These are phyloP conservation scores for Girardinus metallicus DNA, from an alignment of 2,797 vertebrate species.

Conservation along the genomic window DNA sequence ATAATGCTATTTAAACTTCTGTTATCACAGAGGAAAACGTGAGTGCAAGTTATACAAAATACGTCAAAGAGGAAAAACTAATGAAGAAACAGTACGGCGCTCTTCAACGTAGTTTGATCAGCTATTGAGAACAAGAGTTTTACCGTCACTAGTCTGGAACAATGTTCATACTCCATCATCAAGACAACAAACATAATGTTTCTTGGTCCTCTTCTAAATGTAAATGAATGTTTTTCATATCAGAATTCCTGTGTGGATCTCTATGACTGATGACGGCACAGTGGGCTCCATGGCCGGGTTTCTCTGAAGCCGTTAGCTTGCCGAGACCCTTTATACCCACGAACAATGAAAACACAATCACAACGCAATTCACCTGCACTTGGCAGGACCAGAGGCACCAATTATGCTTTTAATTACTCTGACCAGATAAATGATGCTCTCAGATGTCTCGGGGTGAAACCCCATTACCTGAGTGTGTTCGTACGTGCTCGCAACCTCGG, in stretches of 20 bases:
- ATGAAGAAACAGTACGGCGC: neutral
- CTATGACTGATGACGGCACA: slow-evolving; percentile 16
- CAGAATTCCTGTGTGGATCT: slow-evolving; percentile 13
- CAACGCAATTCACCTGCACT: slow-evolving; percentile 50
- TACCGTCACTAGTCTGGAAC: neutral
- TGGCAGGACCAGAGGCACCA: slow-evolving; percentile 39
- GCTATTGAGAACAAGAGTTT: neutral
- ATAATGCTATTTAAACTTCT: too few species aligned
- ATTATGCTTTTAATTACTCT: slow-evolving; percentile 53
- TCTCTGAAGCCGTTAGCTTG: slow-evolving; percentile 38
- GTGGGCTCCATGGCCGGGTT: slow-evolving; percentile 22
- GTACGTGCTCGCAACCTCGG: neutral
- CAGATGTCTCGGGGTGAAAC: slow-evolving; percentile 34
- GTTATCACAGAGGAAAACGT: too few species aligned
- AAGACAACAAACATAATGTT: neutral
- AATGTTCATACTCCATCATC: neutral
- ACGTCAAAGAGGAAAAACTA: too few species aligned
- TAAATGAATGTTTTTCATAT: slow-evolving; percentile 2
- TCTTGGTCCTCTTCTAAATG: neutral
- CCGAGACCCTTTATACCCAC: slow-evolving; percentile 39
- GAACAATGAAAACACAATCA: slow-evolving; percentile 59
- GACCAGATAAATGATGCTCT: slow-evolving; percentile 52
- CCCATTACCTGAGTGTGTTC: slow-evolving; percentile 25
- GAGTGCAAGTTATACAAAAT: too few species aligned
- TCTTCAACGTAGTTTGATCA: neutral